phyloP scores from a whole-genome alignment of 2,888 invertebrate genomes.

The Apantesis nais region DNA sequence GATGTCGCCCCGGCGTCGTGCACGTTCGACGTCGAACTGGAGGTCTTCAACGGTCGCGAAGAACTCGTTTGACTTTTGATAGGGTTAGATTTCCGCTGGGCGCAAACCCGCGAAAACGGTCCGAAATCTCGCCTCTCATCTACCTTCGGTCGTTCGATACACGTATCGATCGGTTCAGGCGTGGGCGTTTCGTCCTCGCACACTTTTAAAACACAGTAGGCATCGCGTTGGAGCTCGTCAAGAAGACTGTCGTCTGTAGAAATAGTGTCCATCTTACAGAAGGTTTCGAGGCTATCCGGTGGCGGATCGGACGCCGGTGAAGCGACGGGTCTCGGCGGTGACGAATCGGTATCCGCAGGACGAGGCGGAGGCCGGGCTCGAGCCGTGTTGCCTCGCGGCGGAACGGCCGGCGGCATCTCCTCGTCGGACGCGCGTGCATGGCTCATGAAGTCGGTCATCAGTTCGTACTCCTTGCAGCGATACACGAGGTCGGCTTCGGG shows the following conservation, averaged over 20 bases:
- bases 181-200: slow-evolving; percentile 70
- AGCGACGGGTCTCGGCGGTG: slow-evolving; percentile 86
- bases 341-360: slow-evolving; percentile 80
- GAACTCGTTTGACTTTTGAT: slow-evolving; percentile 68
- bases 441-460: slow-evolving; percentile 73
- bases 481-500: slow-evolving; percentile 49
- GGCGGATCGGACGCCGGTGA: slow-evolving; percentile 77
- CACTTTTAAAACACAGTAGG: slow-evolving; percentile 75
- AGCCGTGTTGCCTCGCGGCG: slow-evolving; percentile 57
- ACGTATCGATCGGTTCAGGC: slow-evolving; percentile 44
- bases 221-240: slow-evolving; percentile 75
- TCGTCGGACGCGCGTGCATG: slow-evolving; percentile 50
- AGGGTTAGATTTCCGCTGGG: slow-evolving; percentile 80
- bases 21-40: slow-evolving; percentile 79
- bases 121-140: slow-evolving; percentile 52
- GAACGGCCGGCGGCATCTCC: slow-evolving; percentile 65
- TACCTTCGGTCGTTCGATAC: slow-evolving; percentile 28
- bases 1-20: slow-evolving; percentile 69
- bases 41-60: slow-evolving; percentile 71
- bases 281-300: slow-evolving; percentile 55
- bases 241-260: slow-evolving; percentile 78
- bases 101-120: slow-evolving; percentile 74
- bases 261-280: slow-evolving; percentile 65
- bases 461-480: slow-evolving; percentile 72
- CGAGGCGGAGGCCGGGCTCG: slow-evolving; percentile 52